Evolutionary conservation across 2,113 vertebrate species (phyloP), one percentile per base, ranked within the genome.

Genomic region (Mobula birostris): DNA sequence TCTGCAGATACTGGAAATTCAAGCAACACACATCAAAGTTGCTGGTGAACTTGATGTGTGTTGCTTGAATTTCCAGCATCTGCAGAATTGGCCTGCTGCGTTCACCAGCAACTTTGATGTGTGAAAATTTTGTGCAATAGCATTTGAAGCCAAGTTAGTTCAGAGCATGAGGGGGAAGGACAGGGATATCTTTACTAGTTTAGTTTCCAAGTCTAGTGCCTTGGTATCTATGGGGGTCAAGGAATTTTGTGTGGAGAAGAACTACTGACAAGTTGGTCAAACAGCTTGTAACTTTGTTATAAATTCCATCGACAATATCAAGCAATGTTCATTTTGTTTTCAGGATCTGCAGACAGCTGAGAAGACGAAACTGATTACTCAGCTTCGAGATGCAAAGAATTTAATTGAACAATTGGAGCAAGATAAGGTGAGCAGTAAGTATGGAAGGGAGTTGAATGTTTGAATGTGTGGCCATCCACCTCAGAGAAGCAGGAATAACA

Each of bases 361-460:
- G 96, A 99, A 99, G 97, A 98, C 98, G 6, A 98, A 98, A 96
- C 95, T 99, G 95, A 99, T 99, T 95, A 99, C 97, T 27, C 99
- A 99, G 94, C 96, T 99, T 70, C 97, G 98, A 40, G 98, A 99
- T 96, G 99, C 98, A 94, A 99, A 99, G 97, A 97, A 99, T 96
- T 97, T 97, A 94, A 98, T 99, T 96, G 99, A 99, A 95, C 98
- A 99, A 95, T 97, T 99, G 95, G 98, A 99, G 95, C 99, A 99
- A 96, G 99, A 99, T 97, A 99, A 99, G 98, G 99, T 99, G 97
- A 97, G 94, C 24, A 95, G 94, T 48, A 74, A 95, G 94, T 48
- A 74, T 32, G 24, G 8, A 8, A 92, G 32, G 17, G 21, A 93
- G 68, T 36, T 74, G 91, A 92, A 48, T 48, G 66, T 48, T 27